phyloP scores from a whole-genome alignment of 1,140 invertebrate genomes.

The Drosophila navojoa region DNA sequence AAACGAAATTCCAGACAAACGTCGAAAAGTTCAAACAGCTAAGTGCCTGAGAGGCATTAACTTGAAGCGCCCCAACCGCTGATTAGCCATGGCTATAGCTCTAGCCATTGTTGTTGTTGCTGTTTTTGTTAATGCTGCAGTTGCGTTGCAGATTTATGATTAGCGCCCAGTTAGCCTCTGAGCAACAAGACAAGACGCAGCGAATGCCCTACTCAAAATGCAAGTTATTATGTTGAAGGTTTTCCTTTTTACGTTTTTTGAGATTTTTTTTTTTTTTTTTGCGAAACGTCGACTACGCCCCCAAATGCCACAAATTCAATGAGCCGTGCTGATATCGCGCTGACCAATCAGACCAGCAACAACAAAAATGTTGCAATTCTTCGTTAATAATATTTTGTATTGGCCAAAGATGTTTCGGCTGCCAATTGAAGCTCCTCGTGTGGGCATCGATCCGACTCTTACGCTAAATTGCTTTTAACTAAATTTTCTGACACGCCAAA shows the following conservation, averaged over 20 bases:
- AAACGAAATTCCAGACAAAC: constrained; percentile 55
- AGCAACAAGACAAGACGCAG: constrained; percentile 55
- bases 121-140: constrained; percentile 23
- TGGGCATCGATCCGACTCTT: background rate
- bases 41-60: constrained; percentile 78
- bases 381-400: background rate
- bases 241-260: constrained; percentile 30
- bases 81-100: constrained; percentile 49
- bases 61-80: constrained; percentile 62
- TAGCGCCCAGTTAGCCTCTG: constrained; percentile 60
- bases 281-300: constrained; percentile 64
- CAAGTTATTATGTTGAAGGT: constrained; percentile 79
- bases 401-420: constrained; percentile 3
- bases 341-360: constrained; percentile 61
- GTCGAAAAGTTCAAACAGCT: constrained; percentile 78
- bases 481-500: constrained; percentile 35
- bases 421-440: background rate
- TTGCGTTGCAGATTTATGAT: constrained; percentile 80
- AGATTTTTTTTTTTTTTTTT: constrained; percentile 26
- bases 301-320: constrained; percentile 80
- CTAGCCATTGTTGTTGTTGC: constrained; percentile 30
- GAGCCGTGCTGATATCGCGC: constrained; percentile 60
- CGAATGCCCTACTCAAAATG: constrained; percentile 77
- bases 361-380: constrained; percentile 35
- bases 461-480: constrained; percentile 22